phyloP scores from a whole-genome alignment of 2,113 vertebrate species.

The Cyphomyrus plagiostoma region DNA sequence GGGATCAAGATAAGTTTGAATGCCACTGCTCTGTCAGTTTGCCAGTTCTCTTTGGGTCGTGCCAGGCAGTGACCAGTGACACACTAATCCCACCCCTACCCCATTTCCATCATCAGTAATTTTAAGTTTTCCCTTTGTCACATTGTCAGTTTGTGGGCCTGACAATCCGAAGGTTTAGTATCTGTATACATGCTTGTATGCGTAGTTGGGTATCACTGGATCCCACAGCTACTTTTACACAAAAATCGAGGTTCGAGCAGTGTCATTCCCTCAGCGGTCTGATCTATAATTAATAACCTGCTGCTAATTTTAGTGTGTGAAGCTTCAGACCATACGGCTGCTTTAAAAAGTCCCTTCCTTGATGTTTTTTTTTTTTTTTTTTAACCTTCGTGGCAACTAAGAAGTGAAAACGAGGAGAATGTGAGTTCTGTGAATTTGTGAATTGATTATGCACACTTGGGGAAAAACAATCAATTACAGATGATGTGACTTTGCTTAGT shows the following conservation, averaged over 20 bases:
- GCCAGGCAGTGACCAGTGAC: background rate
- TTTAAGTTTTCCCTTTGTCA: background rate
- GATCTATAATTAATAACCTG: conserved; percentile 13
- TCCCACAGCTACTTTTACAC: background rate
- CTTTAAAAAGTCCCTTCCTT: background rate
- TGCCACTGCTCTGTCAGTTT: background rate
- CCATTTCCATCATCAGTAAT: background rate
- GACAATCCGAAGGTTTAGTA: background rate
- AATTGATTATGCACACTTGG: background rate
- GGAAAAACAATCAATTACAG: background rate
- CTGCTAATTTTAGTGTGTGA: background rate
- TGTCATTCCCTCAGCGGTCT: background rate
- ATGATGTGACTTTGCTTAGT: background rate
- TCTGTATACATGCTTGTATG: no score
- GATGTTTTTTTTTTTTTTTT: background rate
- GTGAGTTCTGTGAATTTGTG: background rate
- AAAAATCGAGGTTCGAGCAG: background rate
- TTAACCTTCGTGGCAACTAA: background rate
- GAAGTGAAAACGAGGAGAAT: background rate
- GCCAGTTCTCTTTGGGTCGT: background rate
- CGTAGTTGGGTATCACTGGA: background rate
- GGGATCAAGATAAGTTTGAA: background rate
- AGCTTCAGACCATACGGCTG: background rate
- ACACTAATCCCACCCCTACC: background rate
- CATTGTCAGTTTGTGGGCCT: background rate